Evolutionary conservation across 2,888 invertebrate species (phyloP).

Genomic region (Eristalis intricaria): DNA sequence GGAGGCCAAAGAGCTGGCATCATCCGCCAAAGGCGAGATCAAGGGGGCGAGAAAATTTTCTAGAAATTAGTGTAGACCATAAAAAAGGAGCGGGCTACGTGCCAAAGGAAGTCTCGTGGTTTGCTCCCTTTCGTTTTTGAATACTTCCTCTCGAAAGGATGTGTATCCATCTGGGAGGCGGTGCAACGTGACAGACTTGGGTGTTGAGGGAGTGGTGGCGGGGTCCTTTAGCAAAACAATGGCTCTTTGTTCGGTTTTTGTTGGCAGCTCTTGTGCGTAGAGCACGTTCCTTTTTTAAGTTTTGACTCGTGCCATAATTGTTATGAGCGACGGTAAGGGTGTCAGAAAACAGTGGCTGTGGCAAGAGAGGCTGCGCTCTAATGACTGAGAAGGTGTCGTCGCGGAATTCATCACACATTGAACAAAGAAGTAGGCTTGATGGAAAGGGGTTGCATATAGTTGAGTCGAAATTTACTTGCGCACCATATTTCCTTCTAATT

Average conservation of each 20-base stretch:
- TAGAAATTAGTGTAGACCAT: constrained; percentile 63
- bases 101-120: constrained; percentile 52
- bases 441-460: no score
- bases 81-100: constrained; percentile 47
- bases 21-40: constrained; percentile 9
- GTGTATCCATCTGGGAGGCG: constrained; percentile 52
- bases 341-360: background rate
- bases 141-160: constrained; percentile 55
- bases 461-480: no score
- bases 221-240: background rate
- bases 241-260: background rate
- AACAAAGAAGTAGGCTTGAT: no score
- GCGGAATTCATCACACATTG: no score
- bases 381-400: no score
- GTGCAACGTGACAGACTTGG: constrained; percentile 59
- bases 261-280: background rate
- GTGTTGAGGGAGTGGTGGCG: background rate
- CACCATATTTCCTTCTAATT: no score
- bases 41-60: constrained; percentile 61
- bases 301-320: constrained; percentile 30
- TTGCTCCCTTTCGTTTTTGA: constrained; percentile 8
- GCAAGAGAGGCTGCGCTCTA: background rate
- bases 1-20: background rate
- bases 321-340: background rate
- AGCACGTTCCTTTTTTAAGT: background rate